These are phyloP conservation scores for Felis chaus DNA, from an alignment of 2,113 vertebrate species.

Conservation along the genomic window DNA sequence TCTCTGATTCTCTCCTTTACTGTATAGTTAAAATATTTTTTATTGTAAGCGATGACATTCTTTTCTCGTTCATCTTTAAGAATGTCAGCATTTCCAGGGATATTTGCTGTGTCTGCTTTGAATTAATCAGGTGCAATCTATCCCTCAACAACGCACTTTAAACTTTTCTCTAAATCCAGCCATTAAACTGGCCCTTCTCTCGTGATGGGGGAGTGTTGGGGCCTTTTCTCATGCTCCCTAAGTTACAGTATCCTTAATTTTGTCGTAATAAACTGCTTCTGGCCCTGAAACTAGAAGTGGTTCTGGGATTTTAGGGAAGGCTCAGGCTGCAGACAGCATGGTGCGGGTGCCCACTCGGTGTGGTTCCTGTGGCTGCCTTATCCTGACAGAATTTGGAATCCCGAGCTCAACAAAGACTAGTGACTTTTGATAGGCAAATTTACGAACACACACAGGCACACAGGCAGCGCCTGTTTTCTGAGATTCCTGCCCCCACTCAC, in stretches of 20 bases:
- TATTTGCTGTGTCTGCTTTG: neutral
- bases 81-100: neutral
- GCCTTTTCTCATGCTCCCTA: neutral
- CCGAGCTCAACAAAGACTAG: neutral
- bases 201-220: neutral
- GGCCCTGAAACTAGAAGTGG: neutral
- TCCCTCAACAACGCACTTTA: neutral
- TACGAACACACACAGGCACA: neutral
- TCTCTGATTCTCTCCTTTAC: constrained; percentile 63
- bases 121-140: constrained; percentile 7
- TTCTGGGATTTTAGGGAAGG: neutral
- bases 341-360: neutral
- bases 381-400: neutral
- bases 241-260: constrained; percentile 37
- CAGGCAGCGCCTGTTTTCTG: neutral
- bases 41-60: neutral
- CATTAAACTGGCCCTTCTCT: neutral
- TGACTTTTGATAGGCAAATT: neutral
- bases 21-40: neutral
- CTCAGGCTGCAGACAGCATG: neutral
- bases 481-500: neutral
- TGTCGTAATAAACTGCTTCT: neutral
- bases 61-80: neutral
- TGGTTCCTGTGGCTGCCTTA: neutral
- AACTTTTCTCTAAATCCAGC: neutral